Evolutionary conservation across 2,113 vertebrate genomes (phyloP), one percentile per base, ranked within the genome.

Genomic region (Hyperopisus bebe): DNA sequence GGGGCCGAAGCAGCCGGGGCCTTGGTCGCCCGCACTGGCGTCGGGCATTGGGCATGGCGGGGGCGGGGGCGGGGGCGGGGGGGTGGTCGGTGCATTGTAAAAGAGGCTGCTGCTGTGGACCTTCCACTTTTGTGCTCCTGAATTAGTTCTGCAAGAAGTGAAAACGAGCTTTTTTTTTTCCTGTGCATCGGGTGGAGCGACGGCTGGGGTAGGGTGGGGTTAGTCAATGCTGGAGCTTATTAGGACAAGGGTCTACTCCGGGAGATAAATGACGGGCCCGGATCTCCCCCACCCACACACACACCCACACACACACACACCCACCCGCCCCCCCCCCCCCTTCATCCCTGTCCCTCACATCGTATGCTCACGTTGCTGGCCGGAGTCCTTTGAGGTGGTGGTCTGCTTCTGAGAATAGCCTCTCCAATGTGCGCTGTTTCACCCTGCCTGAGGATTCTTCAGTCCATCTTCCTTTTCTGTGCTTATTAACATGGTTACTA

Each of bases 71-170:
- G 8, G 58, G 58, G 58, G 58, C 3, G 2, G 74, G 27, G 5
- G 35, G 31, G 39, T 7, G 35, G 80, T 19, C 1, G 96, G 97
- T 96, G 10, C 5, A 98, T 98, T 98, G 98, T 99, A 98, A 99
- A 96, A 97, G 96, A 97, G 97, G 97, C 98, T 96, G 97, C 96
- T 94, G 97, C 97, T 96, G 97, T 96, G 95, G 97, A 98, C 97
- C 98, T 98, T 97, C 97, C 97, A 98, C 98, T 99, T 99, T 99
- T 99, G 98, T 99, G 96, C 48, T 97, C 96, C 97, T 97, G 98
- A 99, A 99, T 99, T 98, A 99, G 98, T 99, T 99, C 98, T 99
- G 98, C 98, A 97, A 99, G 98, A 97, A 98, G 97, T 99, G 98
- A 99, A 99, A 99, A 98, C 98, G 98, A 99, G 99, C 98, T 99